Evolutionary conservation across 2,113 vertebrate genomes (phyloP).

Genomic region (Tenrec ecaudatus): DNA sequence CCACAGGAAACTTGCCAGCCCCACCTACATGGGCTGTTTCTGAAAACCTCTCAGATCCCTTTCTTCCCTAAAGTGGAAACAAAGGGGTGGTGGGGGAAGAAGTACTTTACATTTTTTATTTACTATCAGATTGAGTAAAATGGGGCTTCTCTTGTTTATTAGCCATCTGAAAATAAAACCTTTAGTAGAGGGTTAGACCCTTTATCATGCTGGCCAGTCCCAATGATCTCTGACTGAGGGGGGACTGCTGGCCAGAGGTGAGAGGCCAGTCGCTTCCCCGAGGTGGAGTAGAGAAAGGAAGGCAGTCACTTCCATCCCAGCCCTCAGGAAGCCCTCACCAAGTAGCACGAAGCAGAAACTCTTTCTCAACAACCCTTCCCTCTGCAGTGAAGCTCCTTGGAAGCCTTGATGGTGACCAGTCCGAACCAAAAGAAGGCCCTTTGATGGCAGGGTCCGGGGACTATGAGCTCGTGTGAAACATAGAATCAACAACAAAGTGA

Average conservation of each 20-base stretch:
- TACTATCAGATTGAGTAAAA: not conserved
- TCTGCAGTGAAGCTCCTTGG: not conserved
- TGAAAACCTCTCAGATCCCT: not conserved
- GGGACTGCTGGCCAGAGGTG: not conserved
- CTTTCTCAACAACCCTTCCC: not conserved
- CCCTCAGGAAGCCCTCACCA: not conserved
- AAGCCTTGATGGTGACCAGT: not conserved
- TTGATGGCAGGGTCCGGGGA: not conserved
- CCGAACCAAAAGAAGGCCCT: not conserved
- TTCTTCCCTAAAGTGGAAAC: not conserved
- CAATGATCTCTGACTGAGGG: not conserved
- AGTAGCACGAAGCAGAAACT: not conserved
- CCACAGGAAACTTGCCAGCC: conserved; percentile 27
- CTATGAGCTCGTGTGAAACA: not conserved
- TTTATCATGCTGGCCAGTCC: not conserved
- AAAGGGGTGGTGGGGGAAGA: no score
- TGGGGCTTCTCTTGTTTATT: not conserved
- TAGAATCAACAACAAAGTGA: not conserved
- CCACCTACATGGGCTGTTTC: not conserved
- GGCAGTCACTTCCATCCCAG: no score
- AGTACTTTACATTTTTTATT: not conserved
- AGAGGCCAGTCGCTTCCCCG: not conserved
- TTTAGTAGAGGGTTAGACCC: not conserved
- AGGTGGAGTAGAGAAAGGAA: not conserved
- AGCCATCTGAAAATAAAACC: not conserved